Percentiles rank a stretch among this genome's conserved stretches.
Evolutionary conservation across 2,113 vertebrate genomes (phyloP).

Genomic region (Arenaria interpres): DNA sequence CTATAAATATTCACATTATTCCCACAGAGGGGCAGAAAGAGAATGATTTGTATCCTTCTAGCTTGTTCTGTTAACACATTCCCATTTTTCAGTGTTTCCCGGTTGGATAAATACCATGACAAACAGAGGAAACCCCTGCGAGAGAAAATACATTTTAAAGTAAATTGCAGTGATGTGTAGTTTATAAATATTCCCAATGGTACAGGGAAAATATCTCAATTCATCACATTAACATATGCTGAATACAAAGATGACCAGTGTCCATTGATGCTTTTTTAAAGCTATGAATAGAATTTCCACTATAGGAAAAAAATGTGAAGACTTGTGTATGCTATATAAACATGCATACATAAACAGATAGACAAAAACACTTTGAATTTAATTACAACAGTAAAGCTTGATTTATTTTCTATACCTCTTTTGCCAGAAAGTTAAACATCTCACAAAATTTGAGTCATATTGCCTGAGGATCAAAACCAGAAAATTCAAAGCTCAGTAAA

Average conservation of each 20-base stretch:
- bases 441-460: background rate
- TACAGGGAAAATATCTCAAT: background rate
- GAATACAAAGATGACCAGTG: background rate
- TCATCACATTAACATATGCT: background rate
- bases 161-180: background rate
- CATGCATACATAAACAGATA: background rate
- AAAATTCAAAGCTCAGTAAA: background rate
- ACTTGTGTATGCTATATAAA: background rate
- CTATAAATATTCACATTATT: constrained; percentile 61
- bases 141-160: constrained; percentile 29
- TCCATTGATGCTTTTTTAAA: background rate
- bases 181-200: constrained; percentile 27
- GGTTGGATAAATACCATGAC: constrained; percentile 1
- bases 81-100: constrained; percentile 6
- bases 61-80: constrained; percentile 8
- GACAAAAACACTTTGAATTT: background rate
- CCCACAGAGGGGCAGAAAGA: constrained; percentile 38
- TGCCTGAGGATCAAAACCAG: background rate
- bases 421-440: background rate
- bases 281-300: background rate
- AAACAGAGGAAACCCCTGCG: background rate
- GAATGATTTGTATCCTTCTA: constrained; percentile 35
- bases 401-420: background rate
- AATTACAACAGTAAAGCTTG: background rate
- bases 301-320: background rate